Conservation (phyloP, 2,888 invertebrate genomes). For the Mycogona germanica region DNA sequence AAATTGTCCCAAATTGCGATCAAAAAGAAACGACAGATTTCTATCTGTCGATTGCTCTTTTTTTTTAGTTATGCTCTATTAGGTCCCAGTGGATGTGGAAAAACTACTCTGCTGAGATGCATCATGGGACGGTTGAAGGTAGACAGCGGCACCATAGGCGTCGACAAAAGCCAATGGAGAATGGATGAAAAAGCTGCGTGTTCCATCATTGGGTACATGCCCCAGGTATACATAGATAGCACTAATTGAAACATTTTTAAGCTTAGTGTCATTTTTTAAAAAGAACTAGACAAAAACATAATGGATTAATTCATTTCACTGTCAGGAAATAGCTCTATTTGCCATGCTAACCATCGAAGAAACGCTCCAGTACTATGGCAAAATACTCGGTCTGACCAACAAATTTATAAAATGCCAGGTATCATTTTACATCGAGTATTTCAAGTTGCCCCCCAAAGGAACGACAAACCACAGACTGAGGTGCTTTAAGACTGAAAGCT, state of each 20-base stretch:
- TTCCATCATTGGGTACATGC: constrained; percentile 91
- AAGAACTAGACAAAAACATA: too few relatives aligned
- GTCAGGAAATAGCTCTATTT: constrained; percentile 2
- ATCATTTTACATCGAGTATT: constrained; percentile 73
- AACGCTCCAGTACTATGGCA: constrained; percentile 92
- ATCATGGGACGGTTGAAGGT: constrained; percentile 76
- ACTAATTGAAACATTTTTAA: background rate
- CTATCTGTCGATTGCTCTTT: too few relatives aligned
- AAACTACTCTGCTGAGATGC: constrained; percentile 77
- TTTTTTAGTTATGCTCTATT: constrained; percentile 3
- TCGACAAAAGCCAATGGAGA: constrained; percentile 80
- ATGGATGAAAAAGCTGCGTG: constrained; percentile 80
- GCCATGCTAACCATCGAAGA: constrained; percentile 69
- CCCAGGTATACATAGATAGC: constrained; percentile 44
- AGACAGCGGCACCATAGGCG: constrained; percentile 77
- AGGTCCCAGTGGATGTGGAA: constrained; percentile 62
- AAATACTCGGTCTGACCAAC: constrained; percentile 86
- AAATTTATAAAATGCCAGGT: constrained; percentile 65
- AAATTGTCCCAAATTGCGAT: too few relatives aligned
- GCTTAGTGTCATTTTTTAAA: too few relatives aligned
- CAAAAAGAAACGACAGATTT: too few relatives aligned
- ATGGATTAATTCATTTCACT: too few relatives aligned
- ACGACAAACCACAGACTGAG: background rate
- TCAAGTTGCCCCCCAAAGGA: constrained; percentile 71
- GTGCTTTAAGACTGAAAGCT: too few relatives aligned